A percentile compares a stretch with the other conserved stretches of the same genome.
Conservation (phyloP, 2,888 invertebrate genomes). For the Tromatobia lineatoria region DNA sequence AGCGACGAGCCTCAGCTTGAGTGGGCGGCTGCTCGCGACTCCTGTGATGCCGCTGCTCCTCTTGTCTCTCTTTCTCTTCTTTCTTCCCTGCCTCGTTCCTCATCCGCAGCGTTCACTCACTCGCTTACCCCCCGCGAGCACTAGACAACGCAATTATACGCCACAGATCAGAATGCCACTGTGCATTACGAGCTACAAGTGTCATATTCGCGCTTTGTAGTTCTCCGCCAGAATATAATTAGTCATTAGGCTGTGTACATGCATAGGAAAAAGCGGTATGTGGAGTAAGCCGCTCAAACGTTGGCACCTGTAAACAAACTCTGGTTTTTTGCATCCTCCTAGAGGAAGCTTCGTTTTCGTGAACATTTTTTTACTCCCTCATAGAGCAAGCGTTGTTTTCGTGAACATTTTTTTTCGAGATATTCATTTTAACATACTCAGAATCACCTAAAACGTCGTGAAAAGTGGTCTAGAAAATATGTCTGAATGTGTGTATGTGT, state of each 20-base stretch:
- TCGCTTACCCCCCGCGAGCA: conserved; percentile 34
- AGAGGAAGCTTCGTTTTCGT: no score
- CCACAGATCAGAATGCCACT: conserved; percentile 14
- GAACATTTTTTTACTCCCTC: no score
- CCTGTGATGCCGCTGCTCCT: conserved; percentile 57
- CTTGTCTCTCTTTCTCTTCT: conserved; percentile 14
- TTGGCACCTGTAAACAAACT: background rate
- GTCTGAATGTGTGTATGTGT: no score
- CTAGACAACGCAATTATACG: conserved; percentile 53
- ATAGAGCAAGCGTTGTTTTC: no score
- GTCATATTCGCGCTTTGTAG: conserved; percentile 29
- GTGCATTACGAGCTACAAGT: conserved; percentile 24
- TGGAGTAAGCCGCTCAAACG: background rate
- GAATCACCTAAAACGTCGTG: no score
- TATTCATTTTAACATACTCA: no score
- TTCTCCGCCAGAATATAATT: conserved; percentile 18
- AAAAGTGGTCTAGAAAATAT: no score
- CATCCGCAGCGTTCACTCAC: background rate
- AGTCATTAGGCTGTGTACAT: background rate
- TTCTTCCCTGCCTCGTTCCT: conserved; percentile 4
- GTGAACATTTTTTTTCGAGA: no score
- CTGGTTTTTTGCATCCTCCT: background rate
- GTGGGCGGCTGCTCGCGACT: conserved; percentile 63
- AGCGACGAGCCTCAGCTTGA: conserved; percentile 61
- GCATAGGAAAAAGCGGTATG: background rate